Base-by-base conservation (phyloP, 2,797 vertebrate species). In the Muscicapa comitata region DNA sequence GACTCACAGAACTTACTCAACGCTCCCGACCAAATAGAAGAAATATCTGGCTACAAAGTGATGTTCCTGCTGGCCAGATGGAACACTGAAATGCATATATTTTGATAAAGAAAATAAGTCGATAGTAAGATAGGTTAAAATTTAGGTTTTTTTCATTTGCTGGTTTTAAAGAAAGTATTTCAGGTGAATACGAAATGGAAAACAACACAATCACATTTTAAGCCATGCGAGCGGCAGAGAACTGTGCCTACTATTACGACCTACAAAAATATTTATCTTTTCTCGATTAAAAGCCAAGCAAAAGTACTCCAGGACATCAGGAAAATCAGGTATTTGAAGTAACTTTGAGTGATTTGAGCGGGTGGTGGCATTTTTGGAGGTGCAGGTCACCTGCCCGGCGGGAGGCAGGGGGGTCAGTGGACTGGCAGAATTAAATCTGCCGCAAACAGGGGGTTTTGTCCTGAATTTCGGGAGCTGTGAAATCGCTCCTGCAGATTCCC, bases 401-500 rank as follows among this genome's bases (percentile, higher is more conserved):
- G 76, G 10, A 31, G 38, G 42, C 26, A 45, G 50, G 3, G 42
- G 4, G 3, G 11, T 66, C 86, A 71, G 23, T 4, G 89, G 24
- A 42, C 82, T 53, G 80, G 13, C 45, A 13, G 45, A 92, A 86
- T 81, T 65, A 6, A 74, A 80, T 40, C 10, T 6, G 77, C 94
- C 65, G 51, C 94, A 53, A 97, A 93, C 31, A 5, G 20, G 58
- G 72, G 67, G 29, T 86, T 97, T 97, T 98, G 95, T 96, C 94
- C 71, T 17, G 42, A 76, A 94, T 86, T 95, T 72, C 5, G 38
- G 95, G 20, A 91, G 55, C 48, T 12, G 79, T 10, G 54, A 28
- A 25, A 1, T 6, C 2, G 81, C 62, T 93, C 92, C 97, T 99
- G 99, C 98, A 98, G 98, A 98, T 98, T 98, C 98, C 96, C 93